These are phyloP conservation scores for Melanostoma scalare DNA, from an alignment of 2,888 invertebrate species.

Conservation along the genomic window DNA sequence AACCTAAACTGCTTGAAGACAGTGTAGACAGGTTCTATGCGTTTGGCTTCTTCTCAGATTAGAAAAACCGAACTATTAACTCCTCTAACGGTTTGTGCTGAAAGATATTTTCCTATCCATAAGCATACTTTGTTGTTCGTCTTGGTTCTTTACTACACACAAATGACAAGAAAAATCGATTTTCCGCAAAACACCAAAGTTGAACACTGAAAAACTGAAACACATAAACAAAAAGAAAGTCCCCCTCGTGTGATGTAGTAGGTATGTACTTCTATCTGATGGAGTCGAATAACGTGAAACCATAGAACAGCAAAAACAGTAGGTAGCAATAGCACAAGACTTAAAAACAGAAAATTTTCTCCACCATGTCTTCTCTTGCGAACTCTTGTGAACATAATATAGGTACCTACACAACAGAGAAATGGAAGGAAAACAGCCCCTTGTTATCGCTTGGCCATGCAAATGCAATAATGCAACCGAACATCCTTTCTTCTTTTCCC, in stretches of 20 bases:
- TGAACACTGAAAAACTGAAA: background rate
- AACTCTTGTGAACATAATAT: constrained; percentile 12
- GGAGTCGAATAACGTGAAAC: constrained; percentile 48
- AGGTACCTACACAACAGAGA: background rate
- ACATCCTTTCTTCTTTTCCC: constrained; percentile 12
- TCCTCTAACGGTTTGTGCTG: constrained; percentile 28
- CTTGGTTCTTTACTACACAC: constrained; percentile 20
- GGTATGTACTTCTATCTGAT: background rate
- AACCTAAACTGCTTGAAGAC: constrained; percentile 10
- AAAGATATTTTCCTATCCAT: constrained; percentile 3
- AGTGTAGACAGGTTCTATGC: constrained; percentile 4
- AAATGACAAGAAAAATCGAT: constrained; percentile 58
- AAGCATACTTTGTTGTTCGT: background rate
- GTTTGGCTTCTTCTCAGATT: constrained; percentile 55
- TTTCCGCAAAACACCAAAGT: constrained; percentile 27
- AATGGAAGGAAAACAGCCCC: constrained; percentile 1
- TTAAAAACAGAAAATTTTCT: constrained; percentile 26
- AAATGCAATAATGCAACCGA: constrained; percentile 55
- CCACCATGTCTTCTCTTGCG: constrained; percentile 4
- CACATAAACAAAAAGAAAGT: constrained; percentile 13
- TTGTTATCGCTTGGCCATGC: constrained; percentile 45
- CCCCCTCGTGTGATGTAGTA: background rate
- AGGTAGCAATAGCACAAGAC: constrained; percentile 1
- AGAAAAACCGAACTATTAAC: constrained; percentile 45
- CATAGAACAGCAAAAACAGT: constrained; percentile 47